Percentiles rank a stretch among this genome's conserved stretches.
Conservation (phyloP, 2,888 invertebrate genomes). For the Linyphia triangularis region DNA sequence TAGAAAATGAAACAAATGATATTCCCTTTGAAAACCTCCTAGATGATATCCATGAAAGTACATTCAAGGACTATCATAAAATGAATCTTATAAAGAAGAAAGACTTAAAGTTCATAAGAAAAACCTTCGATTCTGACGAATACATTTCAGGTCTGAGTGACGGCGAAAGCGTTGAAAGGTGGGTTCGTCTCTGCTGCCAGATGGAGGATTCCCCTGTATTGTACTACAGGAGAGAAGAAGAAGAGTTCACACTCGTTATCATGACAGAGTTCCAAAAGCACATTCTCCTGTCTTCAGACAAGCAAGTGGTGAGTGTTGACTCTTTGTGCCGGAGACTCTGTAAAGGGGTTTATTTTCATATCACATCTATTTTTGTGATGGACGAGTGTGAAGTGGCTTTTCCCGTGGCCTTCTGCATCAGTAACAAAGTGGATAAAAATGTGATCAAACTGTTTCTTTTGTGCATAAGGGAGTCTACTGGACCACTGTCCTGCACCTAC, state of each 20-base stretch:
- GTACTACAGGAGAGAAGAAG: conserved; percentile 34
- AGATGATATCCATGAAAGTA: conserved; percentile 36
- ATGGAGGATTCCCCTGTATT: conserved; percentile 61
- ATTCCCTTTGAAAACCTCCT: conserved; percentile 44
- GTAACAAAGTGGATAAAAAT: conserved; percentile 49
- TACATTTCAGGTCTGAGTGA: conserved; percentile 40
- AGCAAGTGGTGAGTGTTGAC: conserved; percentile 45
- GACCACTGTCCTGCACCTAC: conserved; percentile 32
- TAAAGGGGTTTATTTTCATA: conserved; percentile 53
- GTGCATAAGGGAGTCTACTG: conserved; percentile 34
- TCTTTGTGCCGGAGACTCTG: conserved; percentile 17
- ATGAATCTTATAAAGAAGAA: conserved; percentile 43
- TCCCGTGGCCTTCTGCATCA: conserved; percentile 68
- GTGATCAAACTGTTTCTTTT: conserved; percentile 35
- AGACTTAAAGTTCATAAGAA: conserved; percentile 42
- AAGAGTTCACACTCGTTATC: conserved; percentile 57
- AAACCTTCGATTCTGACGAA: conserved; percentile 32
- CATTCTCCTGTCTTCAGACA: conserved; percentile 40
- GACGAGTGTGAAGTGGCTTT: conserved; percentile 58
- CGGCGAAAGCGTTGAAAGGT: conserved; percentile 51
- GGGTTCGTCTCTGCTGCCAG: conserved; percentile 47
- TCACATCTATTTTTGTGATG: conserved; percentile 48
- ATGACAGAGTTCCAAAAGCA: conserved; percentile 68
- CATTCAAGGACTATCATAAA: conserved; percentile 48
- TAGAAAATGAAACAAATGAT: conserved; percentile 60